Base-by-base conservation (phyloP, 2,888 invertebrate species). In the Glaucopsyche alexis region DNA sequence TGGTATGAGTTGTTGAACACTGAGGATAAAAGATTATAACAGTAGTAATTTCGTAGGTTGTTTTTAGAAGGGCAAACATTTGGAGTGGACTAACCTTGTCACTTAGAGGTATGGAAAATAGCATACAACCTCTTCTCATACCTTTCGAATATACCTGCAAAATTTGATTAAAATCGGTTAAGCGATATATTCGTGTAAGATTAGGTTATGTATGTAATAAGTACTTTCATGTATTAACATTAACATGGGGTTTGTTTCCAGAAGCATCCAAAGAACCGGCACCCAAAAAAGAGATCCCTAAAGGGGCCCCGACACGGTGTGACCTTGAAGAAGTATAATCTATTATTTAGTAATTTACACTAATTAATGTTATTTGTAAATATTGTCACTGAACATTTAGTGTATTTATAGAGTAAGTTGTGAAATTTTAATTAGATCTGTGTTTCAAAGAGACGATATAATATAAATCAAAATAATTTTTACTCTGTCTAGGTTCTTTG, bases 231-330 rank as follows among this genome's bases (percentile, higher is more conserved):
- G 42, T 42, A 42, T 42, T 6, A 29, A 29, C 29, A 42, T 42
- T 42, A 6, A 42, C 42, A 7, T 42, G 42, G 42, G 8, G 72
- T 29, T 55, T 60, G 60, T 60, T 60, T 60, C 2, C 70, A 78
- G 77, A 78, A 71, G 73, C 79, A 60, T 76, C 71, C 72, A 87
- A 86, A 80, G 86, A 87, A 83, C 82, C 86, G 83, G 82, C 83
- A 38, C 79, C 71, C 71, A 86, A 84, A 78, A 80, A 79, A 66
- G 83, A 82, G 11, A 60, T 60, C 29, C 60, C 60, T 60, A 84
- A 81, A 73, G 81, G 81, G 16, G 73, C 82, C 7, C 87, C 88
- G 8, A 82, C 85, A 38, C 83, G 88, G 55, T 89, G 88, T 75
- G 84, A 85, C 71, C 76, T 87, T 9, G 87, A 86, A 3, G 85